Evolutionary conservation across 2,888 invertebrate genomes (phyloP), one percentile per base, ranked within the genome.

Genomic region (Colostygia pectinataria): DNA sequence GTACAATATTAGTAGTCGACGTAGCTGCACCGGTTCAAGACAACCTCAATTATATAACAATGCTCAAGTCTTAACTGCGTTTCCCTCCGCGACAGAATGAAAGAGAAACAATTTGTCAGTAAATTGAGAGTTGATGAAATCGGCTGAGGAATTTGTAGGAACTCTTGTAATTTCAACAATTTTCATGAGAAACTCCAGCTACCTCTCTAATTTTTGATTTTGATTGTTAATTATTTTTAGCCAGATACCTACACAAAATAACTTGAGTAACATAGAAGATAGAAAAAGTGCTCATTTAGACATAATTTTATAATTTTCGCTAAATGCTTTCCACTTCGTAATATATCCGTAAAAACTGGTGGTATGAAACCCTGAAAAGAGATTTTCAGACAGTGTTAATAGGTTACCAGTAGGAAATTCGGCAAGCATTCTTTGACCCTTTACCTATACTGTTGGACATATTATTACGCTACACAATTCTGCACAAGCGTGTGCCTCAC

Each of bases 41-140:
- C 72, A 70, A 74, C 66, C 80, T 77, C 81, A 83, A 82, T 83
- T 82, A 82, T 71, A 68, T 68, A 77, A 83, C 81, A 84, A 82
- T 78, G 73, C 71, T 72, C 66, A 77, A 80, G 73, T 80, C 77
- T 79, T 78, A 78, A 77, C 76, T 77, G 73, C 76, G 70, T 80
- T 83, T 83, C 80, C 83, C 81, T 78, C 75, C 73, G 66, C 64
- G 68, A 68, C 74, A 72, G 73, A 72, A 73, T 80, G 72, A 79
- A 83, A 78, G 79, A 77, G 79, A 80, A 75, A 78, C 79, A 84
- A 86, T 86, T 84, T 85, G 77, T 76, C 49, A 39, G 28, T 33
- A 27, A 43, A 49, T 43, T 49, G 49, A 49, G 33, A 49, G 37
- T 49, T 43, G 43, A 49, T 49, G 32, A 49, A 37, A 49, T 43